Evolutionary conservation across 2,797 vertebrate genomes (phyloP).

Genomic region (Benthosema pterotum): DNA sequence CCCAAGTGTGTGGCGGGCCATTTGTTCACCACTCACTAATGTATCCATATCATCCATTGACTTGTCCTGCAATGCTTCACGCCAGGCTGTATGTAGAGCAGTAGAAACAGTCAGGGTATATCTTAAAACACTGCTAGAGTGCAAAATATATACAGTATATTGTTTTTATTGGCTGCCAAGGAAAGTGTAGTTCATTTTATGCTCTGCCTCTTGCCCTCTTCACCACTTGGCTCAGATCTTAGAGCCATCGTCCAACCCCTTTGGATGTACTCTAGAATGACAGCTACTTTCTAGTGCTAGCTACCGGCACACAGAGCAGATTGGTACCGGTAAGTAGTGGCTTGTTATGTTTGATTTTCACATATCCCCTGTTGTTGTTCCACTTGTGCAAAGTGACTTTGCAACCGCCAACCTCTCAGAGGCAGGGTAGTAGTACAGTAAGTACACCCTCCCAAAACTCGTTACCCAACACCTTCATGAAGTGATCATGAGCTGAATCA

Average conservation of each 20-base stretch:
- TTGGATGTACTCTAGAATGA: no score
- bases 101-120: constrained; percentile 3
- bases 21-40: constrained; percentile 17
- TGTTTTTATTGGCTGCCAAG: constrained; percentile 16
- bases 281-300: no score
- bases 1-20: not conserved
- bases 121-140: constrained; percentile 3
- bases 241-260: constrained; percentile 1
- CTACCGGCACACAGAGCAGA: no score
- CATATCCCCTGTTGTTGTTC: no score
- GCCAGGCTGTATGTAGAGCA: constrained; percentile 18
- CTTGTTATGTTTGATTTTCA: no score
- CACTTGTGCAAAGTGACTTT: no score
- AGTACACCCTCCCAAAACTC: no score
- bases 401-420: no score
- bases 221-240: constrained; percentile 19
- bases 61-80: constrained; percentile 1
- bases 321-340: no score
- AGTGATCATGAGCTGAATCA: no score
- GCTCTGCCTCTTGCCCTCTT: constrained; percentile 16
- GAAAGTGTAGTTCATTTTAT: not conserved
- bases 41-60: constrained; percentile 12
- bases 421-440: no score
- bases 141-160: not conserved
- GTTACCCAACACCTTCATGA: no score